These are phyloP conservation scores for Lampris megalopsis DNA, from an alignment of 2,113 vertebrate species.

Conservation along the genomic window DNA sequence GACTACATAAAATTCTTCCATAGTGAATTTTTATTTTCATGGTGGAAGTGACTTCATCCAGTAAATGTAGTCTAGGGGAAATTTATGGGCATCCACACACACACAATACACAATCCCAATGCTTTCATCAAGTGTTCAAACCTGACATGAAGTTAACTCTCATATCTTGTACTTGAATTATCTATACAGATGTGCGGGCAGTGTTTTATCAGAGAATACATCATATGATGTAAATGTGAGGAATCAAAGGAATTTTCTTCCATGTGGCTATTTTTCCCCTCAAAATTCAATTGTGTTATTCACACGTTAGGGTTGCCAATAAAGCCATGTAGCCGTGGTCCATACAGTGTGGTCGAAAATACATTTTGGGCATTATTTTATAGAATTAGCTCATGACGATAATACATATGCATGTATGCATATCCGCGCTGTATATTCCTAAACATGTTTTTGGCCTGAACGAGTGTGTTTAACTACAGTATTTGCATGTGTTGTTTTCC, in stretches of 20 bases:
- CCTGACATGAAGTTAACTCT: not conserved
- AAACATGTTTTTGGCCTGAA: slow-evolving; percentile 45
- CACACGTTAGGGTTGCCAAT: not conserved
- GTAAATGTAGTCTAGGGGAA: too few species aligned
- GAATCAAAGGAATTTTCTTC: slow-evolving; percentile 12
- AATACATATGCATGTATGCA: not conserved
- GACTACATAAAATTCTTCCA: too few species aligned
- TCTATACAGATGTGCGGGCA: slow-evolving; percentile 1
- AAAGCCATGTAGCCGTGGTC: not conserved
- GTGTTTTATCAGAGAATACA: slow-evolving; percentile 7
- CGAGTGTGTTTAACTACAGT: slow-evolving; percentile 1
- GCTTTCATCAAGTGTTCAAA: not conserved
- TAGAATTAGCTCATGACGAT: too few species aligned
- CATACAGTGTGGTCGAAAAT: not conserved
- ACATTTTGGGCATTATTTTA: not conserved
- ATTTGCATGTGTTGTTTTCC: slow-evolving; percentile 60
- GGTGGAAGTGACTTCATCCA: too few species aligned
- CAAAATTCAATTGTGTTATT: not conserved
- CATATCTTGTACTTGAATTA: not conserved
- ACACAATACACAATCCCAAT: too few species aligned
- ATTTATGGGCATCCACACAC: too few species aligned
- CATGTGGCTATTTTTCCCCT: not conserved
- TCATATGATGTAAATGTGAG: slow-evolving; percentile 15
- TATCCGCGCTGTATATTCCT: slow-evolving; percentile 10
- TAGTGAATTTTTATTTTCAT: too few species aligned